Percentiles rank a stretch among this genome's conserved stretches.
Conservation (phyloP, 2,797 vertebrate species). For the Anabas testudineus region DNA sequence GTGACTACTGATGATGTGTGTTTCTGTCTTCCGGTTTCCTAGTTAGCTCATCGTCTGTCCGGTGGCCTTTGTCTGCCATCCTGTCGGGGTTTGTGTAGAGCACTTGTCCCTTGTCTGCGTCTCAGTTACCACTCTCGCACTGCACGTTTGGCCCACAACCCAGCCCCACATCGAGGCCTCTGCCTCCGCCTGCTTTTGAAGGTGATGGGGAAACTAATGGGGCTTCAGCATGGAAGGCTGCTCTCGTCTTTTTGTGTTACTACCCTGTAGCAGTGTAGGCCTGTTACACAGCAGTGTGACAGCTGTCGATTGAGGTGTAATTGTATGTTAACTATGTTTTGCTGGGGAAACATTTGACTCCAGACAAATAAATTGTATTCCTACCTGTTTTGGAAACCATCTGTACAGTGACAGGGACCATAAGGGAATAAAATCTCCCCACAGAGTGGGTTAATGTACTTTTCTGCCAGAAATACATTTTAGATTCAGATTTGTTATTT, state of each 20-base stretch:
- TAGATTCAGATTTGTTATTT: neutral
- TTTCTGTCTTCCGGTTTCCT: conserved; percentile 69
- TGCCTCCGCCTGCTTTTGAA: conserved; percentile 61
- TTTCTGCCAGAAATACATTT: conserved; percentile 5
- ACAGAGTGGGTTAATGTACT: neutral
- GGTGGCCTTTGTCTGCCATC: conserved; percentile 60
- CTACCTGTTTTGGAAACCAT: conserved; percentile 18
- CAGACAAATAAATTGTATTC: conserved; percentile 35
- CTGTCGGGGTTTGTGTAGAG: conserved; percentile 63
- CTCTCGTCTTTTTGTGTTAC: conserved; percentile 63
- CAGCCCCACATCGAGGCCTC: conserved; percentile 39
- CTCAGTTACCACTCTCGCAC: conserved; percentile 56
- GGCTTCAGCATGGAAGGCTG: conserved; percentile 68
- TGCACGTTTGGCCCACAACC: conserved; percentile 69
- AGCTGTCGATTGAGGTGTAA: conserved; percentile 42
- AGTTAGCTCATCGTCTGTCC: conserved; percentile 75
- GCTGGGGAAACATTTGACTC: conserved; percentile 36
- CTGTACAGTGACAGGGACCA: conserved; percentile 5
- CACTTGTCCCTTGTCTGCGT: conserved; percentile 63
- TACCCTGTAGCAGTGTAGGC: conserved; percentile 55
- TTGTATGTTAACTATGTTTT: conserved; percentile 44
- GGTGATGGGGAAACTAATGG: conserved; percentile 58
- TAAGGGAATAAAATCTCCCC: conserved; percentile 11
- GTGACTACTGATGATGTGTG: conserved; percentile 69
- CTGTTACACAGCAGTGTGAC: conserved; percentile 40